phyloP scores from a whole-genome alignment of 2,113 vertebrate genomes.

The Alexandromys fortis region DNA sequence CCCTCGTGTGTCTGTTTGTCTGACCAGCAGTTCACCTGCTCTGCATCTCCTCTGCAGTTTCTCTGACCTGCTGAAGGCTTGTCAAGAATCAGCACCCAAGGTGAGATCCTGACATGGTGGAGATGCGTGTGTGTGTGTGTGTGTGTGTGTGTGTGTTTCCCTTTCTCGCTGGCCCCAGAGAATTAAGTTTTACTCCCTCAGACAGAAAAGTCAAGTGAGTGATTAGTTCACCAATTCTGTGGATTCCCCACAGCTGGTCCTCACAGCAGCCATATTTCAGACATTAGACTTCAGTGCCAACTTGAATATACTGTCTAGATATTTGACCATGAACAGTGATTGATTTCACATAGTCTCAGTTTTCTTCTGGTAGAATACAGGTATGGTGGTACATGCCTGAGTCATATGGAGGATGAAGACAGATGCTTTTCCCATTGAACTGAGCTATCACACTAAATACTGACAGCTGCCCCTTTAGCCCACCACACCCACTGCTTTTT shows the following conservation, averaged over 20 bases:
- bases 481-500: not conserved
- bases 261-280: not conserved
- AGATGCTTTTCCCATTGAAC: not conserved
- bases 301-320: not conserved
- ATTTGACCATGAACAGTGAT: slow-evolving; percentile 3
- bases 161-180: not conserved
- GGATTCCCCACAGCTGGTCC: not conserved
- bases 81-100: not conserved
- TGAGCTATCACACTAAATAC: not conserved
- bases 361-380: not conserved
- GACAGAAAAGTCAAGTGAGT: not conserved
- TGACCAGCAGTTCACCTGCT: not conserved
- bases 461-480: not conserved
- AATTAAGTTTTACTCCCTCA: not conserved
- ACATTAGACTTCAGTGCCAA: not conserved
- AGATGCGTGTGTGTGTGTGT: not conserved
- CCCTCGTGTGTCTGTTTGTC: not conserved
- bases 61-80: not conserved
- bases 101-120: not conserved
- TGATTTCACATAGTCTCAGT: not conserved
- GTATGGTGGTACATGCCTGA: not conserved
- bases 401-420: not conserved
- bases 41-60: not conserved
- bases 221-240: not conserved
- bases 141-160: no score